Conservation (phyloP, 2,113 vertebrate genomes). For the Centrocercus urophasianus region DNA sequence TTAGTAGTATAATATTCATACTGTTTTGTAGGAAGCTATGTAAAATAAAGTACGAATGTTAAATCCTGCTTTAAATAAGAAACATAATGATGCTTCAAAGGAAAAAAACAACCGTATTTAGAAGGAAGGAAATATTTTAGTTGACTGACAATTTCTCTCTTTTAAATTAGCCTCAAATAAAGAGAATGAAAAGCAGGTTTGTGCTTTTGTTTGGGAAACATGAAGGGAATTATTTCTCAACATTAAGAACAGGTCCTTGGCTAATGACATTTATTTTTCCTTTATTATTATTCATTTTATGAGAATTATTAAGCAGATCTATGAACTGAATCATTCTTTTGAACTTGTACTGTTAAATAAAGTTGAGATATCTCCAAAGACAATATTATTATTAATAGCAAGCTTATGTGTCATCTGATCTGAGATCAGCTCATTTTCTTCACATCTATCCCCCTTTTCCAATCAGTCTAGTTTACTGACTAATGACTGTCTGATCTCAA, state of each 20-base stretch:
- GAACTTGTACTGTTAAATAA: constrained; percentile 8
- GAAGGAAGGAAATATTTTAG: constrained; percentile 11
- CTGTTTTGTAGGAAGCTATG: not conserved
- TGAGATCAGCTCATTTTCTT: not conserved
- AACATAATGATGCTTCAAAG: not conserved
- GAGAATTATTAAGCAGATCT: not conserved
- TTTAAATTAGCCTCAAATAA: not conserved
- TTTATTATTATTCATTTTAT: not conserved
- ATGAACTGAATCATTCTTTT: not conserved
- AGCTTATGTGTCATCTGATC: not conserved
- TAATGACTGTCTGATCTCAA: not conserved
- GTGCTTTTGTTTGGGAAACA: not conserved
- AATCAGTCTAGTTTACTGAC: not conserved
- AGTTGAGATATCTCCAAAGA: not conserved
- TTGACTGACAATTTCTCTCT: not conserved
- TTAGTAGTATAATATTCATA: not conserved
- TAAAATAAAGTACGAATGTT: not conserved
- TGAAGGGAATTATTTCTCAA: not conserved
- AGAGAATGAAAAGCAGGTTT: not conserved
- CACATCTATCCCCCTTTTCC: not conserved
- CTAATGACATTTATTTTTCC: not conserved
- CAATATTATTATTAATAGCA: not conserved
- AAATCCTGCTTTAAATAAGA: not conserved
- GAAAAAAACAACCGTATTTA: not conserved
- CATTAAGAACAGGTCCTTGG: not conserved